Conservation (phyloP, 2,797 vertebrate genomes). For the Hephaestus fuliginosus region DNA sequence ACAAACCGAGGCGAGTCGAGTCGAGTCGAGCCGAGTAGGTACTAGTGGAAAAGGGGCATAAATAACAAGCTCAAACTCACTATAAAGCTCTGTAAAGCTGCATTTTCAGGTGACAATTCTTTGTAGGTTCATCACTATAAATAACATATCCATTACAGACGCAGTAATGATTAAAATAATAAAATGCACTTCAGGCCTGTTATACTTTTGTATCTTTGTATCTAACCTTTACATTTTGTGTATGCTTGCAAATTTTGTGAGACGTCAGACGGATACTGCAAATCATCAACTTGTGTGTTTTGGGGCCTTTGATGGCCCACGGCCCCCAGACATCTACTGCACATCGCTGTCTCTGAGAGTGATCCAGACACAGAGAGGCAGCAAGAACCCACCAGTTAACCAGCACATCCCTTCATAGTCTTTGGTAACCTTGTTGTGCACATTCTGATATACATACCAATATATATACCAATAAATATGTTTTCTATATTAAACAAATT, state of each 20-base stretch:
- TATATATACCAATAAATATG: not conserved
- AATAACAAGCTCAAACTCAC: not conserved
- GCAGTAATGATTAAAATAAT: too few species aligned
- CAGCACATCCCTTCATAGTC: not conserved
- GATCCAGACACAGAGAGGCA: not conserved
- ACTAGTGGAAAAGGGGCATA: too few species aligned
- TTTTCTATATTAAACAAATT: not conserved
- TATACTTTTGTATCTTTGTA: not conserved
- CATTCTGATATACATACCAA: too few species aligned
- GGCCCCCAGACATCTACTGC: not conserved
- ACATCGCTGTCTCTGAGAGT: not conserved
- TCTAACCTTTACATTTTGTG: not conserved
- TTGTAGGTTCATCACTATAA: not conserved
- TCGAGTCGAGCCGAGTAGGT: too few species aligned
- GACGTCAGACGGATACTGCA: not conserved
- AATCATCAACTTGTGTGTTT: not conserved
- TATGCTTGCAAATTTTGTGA: not conserved
- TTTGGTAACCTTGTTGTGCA: not conserved
- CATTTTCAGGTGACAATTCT: not conserved
- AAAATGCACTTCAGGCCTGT: too few species aligned
- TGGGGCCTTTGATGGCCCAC: not conserved
- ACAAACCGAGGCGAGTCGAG: too few species aligned
- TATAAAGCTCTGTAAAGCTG: not conserved
- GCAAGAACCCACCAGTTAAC: not conserved
- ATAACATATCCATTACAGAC: too few species aligned